Evolutionary conservation across 2,888 invertebrate species (phyloP).

Genomic region (Apodemia zela): DNA sequence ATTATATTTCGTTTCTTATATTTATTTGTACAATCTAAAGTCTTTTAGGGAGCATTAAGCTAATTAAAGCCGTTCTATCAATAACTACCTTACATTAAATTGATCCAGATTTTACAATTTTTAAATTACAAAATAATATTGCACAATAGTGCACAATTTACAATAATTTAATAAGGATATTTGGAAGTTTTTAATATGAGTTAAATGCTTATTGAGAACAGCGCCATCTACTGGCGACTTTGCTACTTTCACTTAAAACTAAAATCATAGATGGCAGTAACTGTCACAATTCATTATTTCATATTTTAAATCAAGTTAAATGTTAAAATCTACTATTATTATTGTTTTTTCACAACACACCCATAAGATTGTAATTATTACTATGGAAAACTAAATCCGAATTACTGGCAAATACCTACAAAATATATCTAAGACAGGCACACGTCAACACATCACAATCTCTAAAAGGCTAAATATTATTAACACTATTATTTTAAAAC

Average conservation of each 20-base stretch:
- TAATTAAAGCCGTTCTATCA: conserved; percentile 75
- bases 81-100: conserved; percentile 39
- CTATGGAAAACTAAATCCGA: conserved; percentile 4
- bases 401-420: conserved; percentile 5
- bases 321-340: conserved; percentile 6
- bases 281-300: conserved; percentile 19
- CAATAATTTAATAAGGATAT: conserved; percentile 18
- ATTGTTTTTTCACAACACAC: conserved; percentile 30
- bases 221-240: conserved; percentile 26
- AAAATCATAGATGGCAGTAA: conserved; percentile 29
- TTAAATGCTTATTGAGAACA: conserved; percentile 21
- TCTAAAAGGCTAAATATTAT: conserved; percentile 56
- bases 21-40: conserved; percentile 69
- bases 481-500: conserved; percentile 23
- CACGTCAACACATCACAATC: conserved; percentile 60
- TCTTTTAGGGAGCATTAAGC: conserved; percentile 72
- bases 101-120: conserved; percentile 29
- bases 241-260: conserved; percentile 20
- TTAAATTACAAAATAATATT: conserved; percentile 19
- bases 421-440: conserved; percentile 55
- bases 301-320: conserved; percentile 16
- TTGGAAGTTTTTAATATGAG: conserved; percentile 12
- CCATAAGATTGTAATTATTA: conserved; percentile 31
- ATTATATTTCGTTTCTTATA: conserved; percentile 35
- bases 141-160: conserved; percentile 21